Conservation (phyloP, 2,797 vertebrate genomes). For the Limosa lapponica region DNA sequence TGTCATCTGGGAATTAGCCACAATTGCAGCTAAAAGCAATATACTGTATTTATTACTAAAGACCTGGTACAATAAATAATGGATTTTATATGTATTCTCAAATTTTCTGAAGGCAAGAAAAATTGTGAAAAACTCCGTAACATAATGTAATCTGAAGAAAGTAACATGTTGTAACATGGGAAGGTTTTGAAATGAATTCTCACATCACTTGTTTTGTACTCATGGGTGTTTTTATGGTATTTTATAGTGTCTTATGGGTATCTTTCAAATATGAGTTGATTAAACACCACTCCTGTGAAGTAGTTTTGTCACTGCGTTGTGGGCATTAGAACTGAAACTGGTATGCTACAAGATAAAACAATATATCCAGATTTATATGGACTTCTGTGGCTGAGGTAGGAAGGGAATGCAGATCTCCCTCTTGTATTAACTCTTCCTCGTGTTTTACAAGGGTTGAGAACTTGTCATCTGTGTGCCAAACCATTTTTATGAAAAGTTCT, state of each 20-base stretch:
- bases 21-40: conserved; percentile 24
- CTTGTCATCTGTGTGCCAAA: not conserved
- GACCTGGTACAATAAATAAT: not conserved
- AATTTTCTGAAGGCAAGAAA: conserved; percentile 9
- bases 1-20: conserved; percentile 12
- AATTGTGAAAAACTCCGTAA: not conserved
- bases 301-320: not conserved
- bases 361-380: not conserved
- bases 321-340: not conserved
- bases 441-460: not conserved
- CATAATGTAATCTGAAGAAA: not conserved
- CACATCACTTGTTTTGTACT: conserved; percentile 2
- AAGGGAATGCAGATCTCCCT: not conserved
- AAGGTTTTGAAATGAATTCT: conserved; percentile 36
- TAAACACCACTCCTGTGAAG: not conserved
- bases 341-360: not conserved
- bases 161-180: not conserved
- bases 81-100: not conserved
- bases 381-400: not conserved
- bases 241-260: not conserved
- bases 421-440: not conserved
- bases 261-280: not conserved
- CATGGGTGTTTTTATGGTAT: not conserved
- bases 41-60: conserved; percentile 34
- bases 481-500: not conserved